These are phyloP conservation scores for Apostichopus japonicus DNA, from an alignment of 35 echinoderm and acorn worm species.

Conservation along the genomic window DNA sequence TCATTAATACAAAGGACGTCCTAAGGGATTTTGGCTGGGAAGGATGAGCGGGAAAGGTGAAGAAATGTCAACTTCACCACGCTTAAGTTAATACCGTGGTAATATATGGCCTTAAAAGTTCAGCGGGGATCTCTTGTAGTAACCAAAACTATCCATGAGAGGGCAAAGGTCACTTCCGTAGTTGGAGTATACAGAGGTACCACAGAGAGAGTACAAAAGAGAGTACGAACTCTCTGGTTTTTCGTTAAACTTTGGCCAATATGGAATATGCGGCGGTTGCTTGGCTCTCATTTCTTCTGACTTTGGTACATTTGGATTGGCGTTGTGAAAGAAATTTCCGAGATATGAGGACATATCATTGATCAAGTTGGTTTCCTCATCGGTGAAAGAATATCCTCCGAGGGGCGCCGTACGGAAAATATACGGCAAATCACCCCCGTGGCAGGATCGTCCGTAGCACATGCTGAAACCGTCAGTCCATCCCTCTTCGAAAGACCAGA, in stretches of 20 bases:
- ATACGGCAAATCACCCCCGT: constrained; percentile 58
- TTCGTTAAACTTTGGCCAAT: constrained; percentile 25
- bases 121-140: constrained; percentile 19
- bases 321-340: constrained; percentile 58
- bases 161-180: constrained; percentile 17
- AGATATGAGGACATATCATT: constrained; percentile 53
- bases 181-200: neutral
- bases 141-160: constrained; percentile 5
- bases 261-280: constrained; percentile 3
- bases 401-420: constrained; percentile 52
- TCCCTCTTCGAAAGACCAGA: constrained; percentile 34
- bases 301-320: constrained; percentile 53
- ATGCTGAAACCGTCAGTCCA: constrained; percentile 33
- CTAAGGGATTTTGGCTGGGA: no score
- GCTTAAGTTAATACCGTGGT: no score
- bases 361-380: constrained; percentile 13
- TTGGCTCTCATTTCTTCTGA: constrained; percentile 15
- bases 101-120: neutral
- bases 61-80: no score
- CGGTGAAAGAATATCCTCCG: constrained; percentile 39
- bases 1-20: no score
- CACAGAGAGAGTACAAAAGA: constrained; percentile 26
- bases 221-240: constrained; percentile 22
- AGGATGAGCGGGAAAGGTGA: no score
- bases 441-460: constrained; percentile 53